Evolutionary conservation across 2,888 invertebrate species (phyloP), one percentile per base, ranked within the genome.

Genomic region (Papilio gigon): DNA sequence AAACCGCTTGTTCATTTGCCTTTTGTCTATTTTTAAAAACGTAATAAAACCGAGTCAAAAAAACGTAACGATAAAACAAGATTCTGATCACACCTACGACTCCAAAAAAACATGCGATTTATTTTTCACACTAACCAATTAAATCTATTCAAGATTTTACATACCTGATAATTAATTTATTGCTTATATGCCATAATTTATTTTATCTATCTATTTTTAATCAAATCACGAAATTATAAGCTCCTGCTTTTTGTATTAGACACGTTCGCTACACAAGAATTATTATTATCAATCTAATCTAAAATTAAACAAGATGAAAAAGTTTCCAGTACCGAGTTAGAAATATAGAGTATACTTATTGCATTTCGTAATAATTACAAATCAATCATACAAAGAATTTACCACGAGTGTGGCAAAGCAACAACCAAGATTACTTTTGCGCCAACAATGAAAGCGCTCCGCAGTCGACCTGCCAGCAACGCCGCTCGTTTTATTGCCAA

Each of bases 401-500:
- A 37, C 33, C 25, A 25, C 20, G 37, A 53, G 37, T 40, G 20
- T 61, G 33, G 42, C 67, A 56, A 60, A 50, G 53, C 53, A 47
- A 42, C 58, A 33, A 37, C 33, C 47, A 47, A 63, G 63, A 53
- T 61, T 50, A 40, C 47, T 61, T 67, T 50, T 30, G 11, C 37
- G 42, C 27, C 20, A 47, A 37, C 62, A 63, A 64, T 44, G 42
- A 53, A 58, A 30, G 62, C 56, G 27, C 40, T 53, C 27, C 42
- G 53, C 65, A 50, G 65, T 53, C 20, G 59, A 56, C 42, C 62
- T 35, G 50, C 68, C 67, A 68, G 70, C 64, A 44, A 61, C 53
- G 67, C 65, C 65, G 59, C 68, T 68, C 72, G 72, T 71, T 78
- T 81, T 78, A 80, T 76, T 74, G 76, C 70, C 63, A 77, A 77